Evolutionary conservation across 2,888 invertebrate species (phyloP), one percentile per base, ranked within the genome.

Genomic region (Gibbula magus): DNA sequence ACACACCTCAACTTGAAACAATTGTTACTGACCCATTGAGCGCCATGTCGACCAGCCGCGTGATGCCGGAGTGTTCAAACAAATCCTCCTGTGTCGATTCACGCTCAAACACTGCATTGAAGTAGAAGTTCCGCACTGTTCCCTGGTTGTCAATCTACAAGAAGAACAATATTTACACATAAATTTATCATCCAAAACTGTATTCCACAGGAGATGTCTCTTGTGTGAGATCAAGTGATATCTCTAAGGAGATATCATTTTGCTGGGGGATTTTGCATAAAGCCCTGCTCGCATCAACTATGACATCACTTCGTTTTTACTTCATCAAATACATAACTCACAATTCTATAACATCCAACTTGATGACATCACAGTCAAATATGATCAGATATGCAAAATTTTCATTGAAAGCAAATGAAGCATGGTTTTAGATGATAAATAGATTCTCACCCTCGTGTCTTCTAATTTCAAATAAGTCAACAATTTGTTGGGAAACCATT

Each of bases 41-140:
- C 0, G 97, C 96, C 97, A 98, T 98, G 92, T 98, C 97, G 80
- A 98, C 95, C 20, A 98, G 95, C 76, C 96, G 94, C 91, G 97
- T 97, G 82, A 98, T 95, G 0, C 98, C 98, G 0, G 96, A 97
- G 93, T 96, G 97, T 91, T 97, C 96, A 81, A 98, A 94, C 70
- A 98, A 95, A 90, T 98, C 98, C 89, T 95, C 95, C 89, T 95
- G 95, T 0, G 96, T 96, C 0, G 98, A 97, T 10, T 96, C 96
- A 0, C 97, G 97, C 89, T 98, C 98, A 92, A 98, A 98, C 67
- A 97, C 97, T 22, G 97, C 97, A 91, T 98, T 98, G 93, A 97
- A 98, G 0, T 97, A 97, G 93, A 98, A 98, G n/a, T 96, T 94
- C 91, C 97, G 96, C 0, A 85, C 86, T 0, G 87, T 82, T 5